phyloP scores from a whole-genome alignment of 2,113 vertebrate genomes.

The rat (Rattus norvegicus) region GRCr8 NC_086031.1:105667501-105668000 shows the following conservation, averaged over 20 bases:
- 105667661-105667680: background rate
- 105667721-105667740: slow-evolving; percentile 23
- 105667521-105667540: background rate
- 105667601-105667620: too few species aligned
- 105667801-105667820: background rate
- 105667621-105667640: too few species aligned
- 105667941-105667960: background rate
- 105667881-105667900: background rate
- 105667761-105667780: background rate
- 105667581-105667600: too few species aligned
- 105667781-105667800: background rate
- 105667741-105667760: background rate
- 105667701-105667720: background rate
- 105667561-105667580: background rate
- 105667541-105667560: background rate
- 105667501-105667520: background rate
- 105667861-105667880: background rate
- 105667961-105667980: background rate
- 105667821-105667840: background rate
- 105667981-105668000: slow-evolving; percentile 92
- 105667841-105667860: slow-evolving; percentile 11
- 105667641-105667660: too few species aligned
- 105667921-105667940: slow-evolving; percentile 20
- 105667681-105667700: background rate
- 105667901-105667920: background rate